Conservation (phyloP, 2,113 vertebrate species). For the Lontra canadensis region DNA sequence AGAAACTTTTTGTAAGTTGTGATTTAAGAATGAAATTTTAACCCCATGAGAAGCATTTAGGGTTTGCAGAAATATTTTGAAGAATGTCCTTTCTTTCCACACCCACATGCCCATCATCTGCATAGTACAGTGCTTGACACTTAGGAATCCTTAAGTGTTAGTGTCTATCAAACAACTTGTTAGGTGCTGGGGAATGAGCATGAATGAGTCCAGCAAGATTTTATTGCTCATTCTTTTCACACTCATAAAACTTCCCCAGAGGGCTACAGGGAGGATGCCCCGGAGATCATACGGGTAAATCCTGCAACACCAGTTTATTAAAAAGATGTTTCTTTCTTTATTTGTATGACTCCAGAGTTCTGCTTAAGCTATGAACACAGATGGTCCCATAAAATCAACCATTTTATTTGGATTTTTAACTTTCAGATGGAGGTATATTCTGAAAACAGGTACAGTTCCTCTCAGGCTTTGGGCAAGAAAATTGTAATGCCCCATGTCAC, state of each 20-base stretch:
- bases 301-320: neutral
- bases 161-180: neutral
- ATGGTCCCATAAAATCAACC: neutral
- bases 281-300: neutral
- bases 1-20: neutral
- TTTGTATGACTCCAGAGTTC: neutral
- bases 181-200: neutral
- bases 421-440: neutral
- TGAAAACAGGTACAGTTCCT: neutral
- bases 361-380: neutral
- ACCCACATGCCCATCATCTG: neutral
- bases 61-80: neutral
- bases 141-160: neutral
- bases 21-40: neutral
- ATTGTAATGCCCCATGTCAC: neutral
- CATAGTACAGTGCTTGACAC: neutral
- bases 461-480: neutral
- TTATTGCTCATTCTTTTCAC: neutral
- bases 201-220: neutral
- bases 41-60: too few relatives aligned
- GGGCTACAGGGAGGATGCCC: rapidly evolving
- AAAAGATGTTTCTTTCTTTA: neutral
- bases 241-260: neutral
- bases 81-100: neutral
- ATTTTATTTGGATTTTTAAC: neutral